Conservation (phyloP, 2,113 vertebrate genomes). For the Fregata magnificens region DNA sequence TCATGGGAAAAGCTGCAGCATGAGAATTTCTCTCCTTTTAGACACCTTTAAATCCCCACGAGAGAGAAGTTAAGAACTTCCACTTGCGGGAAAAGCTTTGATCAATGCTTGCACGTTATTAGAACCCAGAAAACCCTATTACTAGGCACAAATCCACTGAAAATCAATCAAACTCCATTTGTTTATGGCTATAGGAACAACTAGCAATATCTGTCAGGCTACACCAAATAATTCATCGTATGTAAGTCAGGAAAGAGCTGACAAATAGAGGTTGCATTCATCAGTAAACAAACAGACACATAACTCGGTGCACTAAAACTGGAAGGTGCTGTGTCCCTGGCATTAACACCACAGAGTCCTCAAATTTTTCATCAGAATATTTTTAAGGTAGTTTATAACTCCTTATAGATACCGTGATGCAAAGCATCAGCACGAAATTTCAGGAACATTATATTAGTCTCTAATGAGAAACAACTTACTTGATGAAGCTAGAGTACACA, state of each 20-base stretch:
- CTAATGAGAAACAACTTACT: not conserved
- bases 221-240: not conserved
- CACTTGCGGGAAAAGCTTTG: conserved; percentile 21
- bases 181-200: conserved; percentile 17
- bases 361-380: not conserved
- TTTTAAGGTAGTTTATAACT: not conserved
- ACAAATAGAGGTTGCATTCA: not conserved
- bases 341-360: not conserved
- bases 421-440: not conserved
- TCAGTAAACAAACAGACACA: not conserved
- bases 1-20: not conserved
- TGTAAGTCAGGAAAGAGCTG: not conserved
- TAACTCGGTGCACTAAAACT: not conserved
- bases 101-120: conserved; percentile 4
- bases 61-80: conserved; percentile 24
- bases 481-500: not conserved
- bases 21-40: not conserved
- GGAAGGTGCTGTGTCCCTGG: not conserved
- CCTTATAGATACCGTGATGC: fast-evolving
- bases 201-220: not conserved
- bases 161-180: conserved; percentile 47
- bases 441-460: not conserved
- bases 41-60: not conserved
- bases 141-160: conserved; percentile 22
- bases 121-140: conserved; percentile 30